Evolutionary conservation across 2,888 invertebrate species (phyloP), one percentile per base, ranked within the genome.

Genomic region (Phortica okadai): DNA sequence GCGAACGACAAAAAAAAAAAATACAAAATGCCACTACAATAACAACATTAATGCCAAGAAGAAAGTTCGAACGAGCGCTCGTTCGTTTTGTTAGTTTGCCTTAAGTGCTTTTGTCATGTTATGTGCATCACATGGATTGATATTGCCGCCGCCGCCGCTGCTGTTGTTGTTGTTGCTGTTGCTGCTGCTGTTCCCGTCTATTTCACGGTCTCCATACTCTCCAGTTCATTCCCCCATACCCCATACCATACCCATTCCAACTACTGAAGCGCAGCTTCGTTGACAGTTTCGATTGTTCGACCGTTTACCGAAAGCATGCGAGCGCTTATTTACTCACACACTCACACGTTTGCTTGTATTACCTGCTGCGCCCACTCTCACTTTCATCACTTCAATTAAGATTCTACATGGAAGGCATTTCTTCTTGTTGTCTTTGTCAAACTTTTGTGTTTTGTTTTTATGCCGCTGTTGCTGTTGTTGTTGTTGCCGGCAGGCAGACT

Each of bases 391-490:
- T 59, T 74, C 50, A 16, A 44, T 82, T 78, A 45, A 75, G 81
- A 85, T 87, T 84, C 88, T 84, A 87, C 78, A 81, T 83, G 82
- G 33, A 77, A 76, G 74, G 76, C 76, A 81, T 21, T 21, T 21
- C 21, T 21, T 21, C 21, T 21, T 21, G 21, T 21, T 21, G 21
- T 21, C 21, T 21, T 21, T 21, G 21, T 21, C 21, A 21, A 21
- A 21, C 21, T 21, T 21, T 21, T 21, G 21, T 21, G 21, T 21
- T 21, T 21, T 21, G 21, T 21, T 21, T 21, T 21, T 21, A 21
- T 21, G 21, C 21, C 21, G 21, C 21, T 21, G 54, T 70, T 81
- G 74, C 67, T 59, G 59, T 16, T 21, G 8, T 16, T 59, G 59
- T 16, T 21, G 8, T 16, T 14, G n/a, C 59, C 8, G n/a, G 4